Percentiles rank a stretch among this genome's conserved stretches.
These are phyloP conservation scores for Pristionchus entomophagus DNA, from an alignment of 2,888 invertebrate genomes.

Conservation along the genomic window DNA sequence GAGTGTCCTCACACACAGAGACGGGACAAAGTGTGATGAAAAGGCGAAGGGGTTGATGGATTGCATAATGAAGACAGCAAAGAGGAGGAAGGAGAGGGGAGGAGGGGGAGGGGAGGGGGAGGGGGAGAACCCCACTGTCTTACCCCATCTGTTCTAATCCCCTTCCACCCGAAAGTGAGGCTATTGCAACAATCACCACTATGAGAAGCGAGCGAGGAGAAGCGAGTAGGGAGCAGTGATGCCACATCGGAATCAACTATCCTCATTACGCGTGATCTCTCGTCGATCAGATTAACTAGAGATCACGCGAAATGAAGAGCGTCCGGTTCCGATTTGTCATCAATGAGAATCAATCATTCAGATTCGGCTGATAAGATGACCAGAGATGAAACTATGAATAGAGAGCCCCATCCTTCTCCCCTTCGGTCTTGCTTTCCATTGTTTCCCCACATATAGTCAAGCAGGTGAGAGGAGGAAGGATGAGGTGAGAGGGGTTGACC, in stretches of 20 bases:
- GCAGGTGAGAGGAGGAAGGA: background rate
- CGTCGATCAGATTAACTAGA: too few species aligned
- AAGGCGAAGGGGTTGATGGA: conserved; percentile 39
- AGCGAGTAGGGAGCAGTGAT: background rate
- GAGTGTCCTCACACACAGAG: background rate
- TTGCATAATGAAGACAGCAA: conserved; percentile 47
- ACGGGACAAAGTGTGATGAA: conserved; percentile 25
- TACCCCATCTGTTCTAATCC: conserved; percentile 49
- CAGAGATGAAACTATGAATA: background rate
- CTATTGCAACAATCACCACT: conserved; percentile 47
- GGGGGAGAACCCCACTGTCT: conserved; percentile 40
- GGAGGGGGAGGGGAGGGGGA: conserved; percentile 15
- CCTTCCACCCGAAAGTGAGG: conserved; percentile 37
- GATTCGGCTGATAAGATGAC: background rate
- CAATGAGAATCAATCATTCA: too few species aligned
- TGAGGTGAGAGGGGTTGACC: background rate
- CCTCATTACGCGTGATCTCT: too few species aligned
- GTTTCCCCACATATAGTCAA: conserved; percentile 16
- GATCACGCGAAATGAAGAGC: too few species aligned
- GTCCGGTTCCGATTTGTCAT: too few species aligned
- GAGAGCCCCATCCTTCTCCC: background rate
- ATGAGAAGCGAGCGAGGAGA: background rate
- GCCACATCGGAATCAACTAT: too few species aligned
- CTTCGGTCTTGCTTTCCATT: conserved; percentile 20
- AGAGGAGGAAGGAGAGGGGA: background rate